Percentiles rank a stretch among this genome's conserved stretches.
These are phyloP conservation scores for Hypotaenidia philippensis DNA, from an alignment of 2,797 vertebrate species.

Conservation along the genomic window DNA sequence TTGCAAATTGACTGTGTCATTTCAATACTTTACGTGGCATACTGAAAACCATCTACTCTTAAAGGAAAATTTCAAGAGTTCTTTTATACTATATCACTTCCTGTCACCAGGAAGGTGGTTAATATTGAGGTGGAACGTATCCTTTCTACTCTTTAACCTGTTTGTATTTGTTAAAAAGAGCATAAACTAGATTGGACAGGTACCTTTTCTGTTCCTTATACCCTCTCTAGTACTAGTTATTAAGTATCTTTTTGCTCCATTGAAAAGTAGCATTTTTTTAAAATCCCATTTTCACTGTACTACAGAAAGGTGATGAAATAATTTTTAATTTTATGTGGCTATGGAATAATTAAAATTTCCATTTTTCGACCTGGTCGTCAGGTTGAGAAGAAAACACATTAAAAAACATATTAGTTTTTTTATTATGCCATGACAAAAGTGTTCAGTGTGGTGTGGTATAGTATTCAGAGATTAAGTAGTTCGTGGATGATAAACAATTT, in stretches of 20 bases:
- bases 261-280: neutral
- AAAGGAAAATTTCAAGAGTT: neutral
- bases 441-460: neutral
- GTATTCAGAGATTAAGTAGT: neutral
- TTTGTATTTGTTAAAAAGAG: neutral
- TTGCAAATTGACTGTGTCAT: neutral
- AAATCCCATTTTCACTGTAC: neutral
- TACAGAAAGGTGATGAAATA: neutral
- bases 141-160: neutral
- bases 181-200: neutral
- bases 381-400: neutral
- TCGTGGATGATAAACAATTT: neutral
- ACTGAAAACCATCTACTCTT: neutral
- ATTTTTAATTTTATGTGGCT: neutral
- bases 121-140: accelerated
- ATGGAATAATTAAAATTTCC: neutral
- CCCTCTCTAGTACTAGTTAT: neutral
- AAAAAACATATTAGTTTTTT: accelerated
- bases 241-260: neutral
- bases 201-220: neutral
- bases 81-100: neutral
- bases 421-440: neutral
- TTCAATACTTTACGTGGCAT: neutral
- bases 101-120: neutral
- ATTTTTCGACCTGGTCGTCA: neutral